These are phyloP conservation scores for Dolichopus griseipennis DNA, from an alignment of 2,888 invertebrate genomes.

Conservation along the genomic window DNA sequence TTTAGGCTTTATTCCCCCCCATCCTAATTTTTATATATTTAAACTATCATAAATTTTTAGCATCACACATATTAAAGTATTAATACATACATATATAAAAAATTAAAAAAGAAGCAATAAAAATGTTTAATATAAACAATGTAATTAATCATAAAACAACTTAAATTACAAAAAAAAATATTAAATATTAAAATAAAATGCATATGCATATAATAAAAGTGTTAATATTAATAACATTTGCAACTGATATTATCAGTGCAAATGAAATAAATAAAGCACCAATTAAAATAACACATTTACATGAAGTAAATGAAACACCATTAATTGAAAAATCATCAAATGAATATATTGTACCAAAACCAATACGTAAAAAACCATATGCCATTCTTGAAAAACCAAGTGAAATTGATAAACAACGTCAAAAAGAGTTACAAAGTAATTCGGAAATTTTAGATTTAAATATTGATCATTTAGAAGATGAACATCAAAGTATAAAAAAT, in stretches of 20 bases:
- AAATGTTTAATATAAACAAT: conserved; percentile 19
- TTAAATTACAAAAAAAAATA: not conserved
- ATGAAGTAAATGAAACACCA: conserved; percentile 28
- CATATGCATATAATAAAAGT: not conserved
- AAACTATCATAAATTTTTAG: too few relatives aligned
- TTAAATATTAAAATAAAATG: not conserved
- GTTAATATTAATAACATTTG: not conserved
- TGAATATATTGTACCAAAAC: conserved; percentile 32
- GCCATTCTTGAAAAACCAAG: conserved; percentile 31
- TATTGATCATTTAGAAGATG: conserved; percentile 35
- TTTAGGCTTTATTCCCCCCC: too few relatives aligned
- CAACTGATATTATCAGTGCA: conserved; percentile 18
- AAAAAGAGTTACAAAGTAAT: conserved; percentile 36
- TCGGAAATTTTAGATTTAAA: conserved; percentile 41
- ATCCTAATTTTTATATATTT: too few relatives aligned
- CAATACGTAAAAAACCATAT: conserved; percentile 36
- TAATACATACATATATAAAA: too few relatives aligned
- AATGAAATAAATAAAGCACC: not conserved
- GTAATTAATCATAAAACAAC: conserved; percentile 5
- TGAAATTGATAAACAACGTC: conserved; percentile 32
- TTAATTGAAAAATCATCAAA: conserved; percentile 19
- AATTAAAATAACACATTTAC: conserved; percentile 33
- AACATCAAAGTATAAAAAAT: conserved; percentile 35
- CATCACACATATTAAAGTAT: too few relatives aligned
- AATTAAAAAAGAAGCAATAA: not conserved